Evolutionary conservation across 2,113 vertebrate genomes (phyloP).

Genomic region (Sinocyclocheilus grahami): DNA sequence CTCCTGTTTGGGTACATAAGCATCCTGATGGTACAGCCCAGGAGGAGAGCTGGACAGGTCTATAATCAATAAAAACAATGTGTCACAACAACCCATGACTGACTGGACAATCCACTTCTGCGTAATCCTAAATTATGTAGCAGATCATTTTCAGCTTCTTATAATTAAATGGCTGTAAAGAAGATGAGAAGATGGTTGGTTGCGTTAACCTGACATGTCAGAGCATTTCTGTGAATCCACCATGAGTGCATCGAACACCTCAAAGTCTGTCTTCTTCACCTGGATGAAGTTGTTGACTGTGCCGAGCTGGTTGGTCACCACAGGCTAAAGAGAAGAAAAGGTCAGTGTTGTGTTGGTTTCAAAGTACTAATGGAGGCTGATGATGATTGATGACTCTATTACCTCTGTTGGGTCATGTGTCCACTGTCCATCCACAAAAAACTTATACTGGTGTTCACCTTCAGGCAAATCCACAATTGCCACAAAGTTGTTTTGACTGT

Average conservation of each 20-base stretch:
- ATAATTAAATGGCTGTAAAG: background rate
- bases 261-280: conserved; percentile 98
- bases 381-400: conserved; percentile 17
- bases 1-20: conserved; percentile 90
- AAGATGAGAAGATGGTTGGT: background rate
- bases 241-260: conserved; percentile 98
- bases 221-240: conserved; percentile 98
- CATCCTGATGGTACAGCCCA: conserved; percentile 95
- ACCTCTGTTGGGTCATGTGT: conserved; percentile 95
- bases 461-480: conserved; percentile 96
- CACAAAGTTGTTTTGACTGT: conserved; percentile 97
- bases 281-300: conserved; percentile 97
- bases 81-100: background rate
- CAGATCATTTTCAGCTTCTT: background rate
- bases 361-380: background rate
- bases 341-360: background rate
- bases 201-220: conserved; percentile 85
- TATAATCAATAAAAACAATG: conserved; percentile 58
- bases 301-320: conserved; percentile 92
- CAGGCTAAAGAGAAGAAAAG: conserved; percentile 74
- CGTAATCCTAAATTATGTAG: background rate
- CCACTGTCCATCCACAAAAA: conserved; percentile 97
- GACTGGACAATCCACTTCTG: background rate
- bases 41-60: conserved; percentile 96
- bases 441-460: conserved; percentile 98